Evolutionary conservation across 2,888 invertebrate genomes (phyloP).

Genomic region (Conomelus anceps): DNA sequence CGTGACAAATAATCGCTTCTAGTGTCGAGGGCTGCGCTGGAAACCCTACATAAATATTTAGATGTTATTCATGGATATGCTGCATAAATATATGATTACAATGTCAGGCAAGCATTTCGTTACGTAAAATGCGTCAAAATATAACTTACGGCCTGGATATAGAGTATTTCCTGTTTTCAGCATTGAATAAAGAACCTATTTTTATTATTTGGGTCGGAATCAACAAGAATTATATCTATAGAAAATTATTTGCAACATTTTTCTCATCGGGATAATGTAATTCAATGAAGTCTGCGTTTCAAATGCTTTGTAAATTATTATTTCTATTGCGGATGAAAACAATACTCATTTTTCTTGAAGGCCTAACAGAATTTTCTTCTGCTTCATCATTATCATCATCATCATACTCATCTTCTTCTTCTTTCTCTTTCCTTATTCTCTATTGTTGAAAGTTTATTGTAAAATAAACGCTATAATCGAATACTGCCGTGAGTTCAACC

Average conservation of each 20-base stretch:
- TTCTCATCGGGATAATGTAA: not conserved
- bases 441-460: not conserved
- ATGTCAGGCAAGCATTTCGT: not conserved
- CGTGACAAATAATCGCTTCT: too few species aligned
- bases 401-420: too few species aligned
- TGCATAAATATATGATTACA: not conserved
- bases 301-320: not conserved
- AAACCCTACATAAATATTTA: not conserved
- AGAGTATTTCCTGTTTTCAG: not conserved
- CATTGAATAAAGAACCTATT: not conserved
- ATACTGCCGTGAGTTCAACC: not conserved
- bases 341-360: not conserved
- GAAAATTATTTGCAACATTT: not conserved
- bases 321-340: not conserved
- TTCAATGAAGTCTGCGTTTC: too few species aligned
- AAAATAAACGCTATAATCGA: not conserved
- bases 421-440: not conserved
- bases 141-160: not conserved
- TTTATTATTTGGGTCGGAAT: not conserved
- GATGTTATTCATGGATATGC: not conserved
- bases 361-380: not conserved
- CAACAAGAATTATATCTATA: not conserved
- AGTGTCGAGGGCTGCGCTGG: not conserved
- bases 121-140: not conserved
- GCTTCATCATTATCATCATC: not conserved